Evolutionary conservation across 2,797 vertebrate species (phyloP).

Genomic region (Podarcis siculus): DNA sequence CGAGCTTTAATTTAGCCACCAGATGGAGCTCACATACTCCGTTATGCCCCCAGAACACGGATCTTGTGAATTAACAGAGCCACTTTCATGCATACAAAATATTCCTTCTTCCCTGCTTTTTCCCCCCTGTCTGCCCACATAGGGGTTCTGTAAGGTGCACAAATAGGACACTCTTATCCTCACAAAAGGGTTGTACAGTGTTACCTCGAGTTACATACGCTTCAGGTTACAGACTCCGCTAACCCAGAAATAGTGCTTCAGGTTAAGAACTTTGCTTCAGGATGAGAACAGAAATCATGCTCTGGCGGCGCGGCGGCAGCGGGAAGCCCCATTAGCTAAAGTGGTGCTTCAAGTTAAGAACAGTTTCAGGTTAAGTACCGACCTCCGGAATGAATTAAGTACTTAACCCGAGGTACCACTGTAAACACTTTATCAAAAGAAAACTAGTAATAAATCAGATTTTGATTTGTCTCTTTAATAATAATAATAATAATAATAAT

Average conservation of each 20-base stretch:
- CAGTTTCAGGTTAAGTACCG: too few species aligned
- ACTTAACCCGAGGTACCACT: too few species aligned
- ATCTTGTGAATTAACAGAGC: neutral
- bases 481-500: too few species aligned
- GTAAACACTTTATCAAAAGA: neutral
- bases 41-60: neutral
- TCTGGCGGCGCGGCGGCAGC: too few species aligned
- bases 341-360: too few species aligned
- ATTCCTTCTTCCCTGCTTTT: neutral
- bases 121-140: neutral
- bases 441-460: neutral
- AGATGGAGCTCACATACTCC: conserved; percentile 11
- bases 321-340: too few species aligned
- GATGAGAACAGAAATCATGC: too few species aligned
- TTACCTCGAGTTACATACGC: too few species aligned
- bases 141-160: neutral
- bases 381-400: too few species aligned
- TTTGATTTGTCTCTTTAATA: neutral
- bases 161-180: neutral
- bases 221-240: too few species aligned
- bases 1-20: neutral
- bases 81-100: neutral
- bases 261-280: too few species aligned
- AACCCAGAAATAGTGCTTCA: too few species aligned
- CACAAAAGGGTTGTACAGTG: neutral